Evolutionary conservation across 92 coral and sea anemone genomes (phyloP), one percentile per base, ranked within the genome.

Genomic region (Zoanthus sansibaricus): DNA sequence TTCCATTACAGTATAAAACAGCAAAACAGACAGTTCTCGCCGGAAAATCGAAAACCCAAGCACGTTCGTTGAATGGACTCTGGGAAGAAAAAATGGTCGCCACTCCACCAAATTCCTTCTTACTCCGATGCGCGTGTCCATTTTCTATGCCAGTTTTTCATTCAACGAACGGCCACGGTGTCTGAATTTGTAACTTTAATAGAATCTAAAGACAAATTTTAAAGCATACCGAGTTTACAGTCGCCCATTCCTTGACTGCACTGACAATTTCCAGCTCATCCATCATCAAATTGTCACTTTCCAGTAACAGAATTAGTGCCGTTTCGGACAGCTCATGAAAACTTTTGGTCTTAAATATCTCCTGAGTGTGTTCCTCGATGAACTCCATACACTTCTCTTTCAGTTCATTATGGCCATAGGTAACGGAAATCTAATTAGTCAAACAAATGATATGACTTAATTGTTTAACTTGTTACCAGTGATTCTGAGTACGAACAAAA

Each of bases 161-260:
- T 37, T 37, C 42, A 37, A 37, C 42, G 4, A 37, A 37, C 42
- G 42, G 42, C n/a, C n/a, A n/a, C 42, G 42, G 8, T 0, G 20
- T 25, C 31, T 69, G 6, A 30, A 69, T 61, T 5, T 61, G 8
- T 15, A 62, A 62, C 7, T 16, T 49, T n/a, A n/a, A n/a, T n/a
- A 49, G 7, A 37, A 5, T 49, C 55, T 49, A 49, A 11, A 49
- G 42, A 2, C 2, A 2, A 49, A 1, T 7, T 49, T 49, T 11
- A 6, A 0, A 33, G 51, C 95, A 84, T 92, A 97, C 99, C 70
- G 99, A 94, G 75, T 97, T 97, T 8, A 97, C 98, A 71, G 99
- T 95, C 17, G 99, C 98, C 99, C 99, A 97, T 86, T 95, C 99
- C 83, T 98, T 93, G 61, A 97, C 94, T 8, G 98, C 94, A 52